Evolutionary conservation across 2,797 vertebrate species (phyloP).

Genomic region (Sebastes taczanowskii): DNA sequence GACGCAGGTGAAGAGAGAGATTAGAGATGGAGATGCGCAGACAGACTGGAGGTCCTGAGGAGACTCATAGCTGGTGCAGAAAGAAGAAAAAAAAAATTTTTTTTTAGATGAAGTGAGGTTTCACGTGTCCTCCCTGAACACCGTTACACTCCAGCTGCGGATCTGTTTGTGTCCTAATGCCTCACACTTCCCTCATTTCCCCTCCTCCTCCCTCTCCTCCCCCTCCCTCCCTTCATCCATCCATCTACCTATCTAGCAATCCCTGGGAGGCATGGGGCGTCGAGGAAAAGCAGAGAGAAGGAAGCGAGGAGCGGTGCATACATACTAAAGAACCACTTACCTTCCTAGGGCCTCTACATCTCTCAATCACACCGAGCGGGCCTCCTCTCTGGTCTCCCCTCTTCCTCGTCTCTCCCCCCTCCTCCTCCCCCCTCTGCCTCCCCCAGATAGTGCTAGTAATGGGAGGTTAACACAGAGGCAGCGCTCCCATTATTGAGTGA

Average conservation of each 20-base stretch:
- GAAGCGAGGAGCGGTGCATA: constrained; percentile 77
- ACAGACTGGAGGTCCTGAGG: constrained; percentile 12
- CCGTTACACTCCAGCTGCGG: constrained; percentile 67
- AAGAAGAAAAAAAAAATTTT: background rate
- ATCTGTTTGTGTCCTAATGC: constrained; percentile 80
- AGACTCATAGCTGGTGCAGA: constrained; percentile 5
- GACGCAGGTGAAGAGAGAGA: constrained; percentile 41
- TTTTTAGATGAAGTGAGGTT: constrained; percentile 46
- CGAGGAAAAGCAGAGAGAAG: constrained; percentile 73
- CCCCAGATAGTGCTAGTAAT: constrained; percentile 94
- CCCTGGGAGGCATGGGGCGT: constrained; percentile 78
- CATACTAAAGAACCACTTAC: constrained; percentile 88
- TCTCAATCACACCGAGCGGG: constrained; percentile 82
- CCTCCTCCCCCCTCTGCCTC: constrained; percentile 37
- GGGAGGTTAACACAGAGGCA: constrained; percentile 99
- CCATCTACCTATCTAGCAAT: constrained; percentile 78
- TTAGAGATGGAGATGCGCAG: constrained; percentile 13
- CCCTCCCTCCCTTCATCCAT: constrained; percentile 64
- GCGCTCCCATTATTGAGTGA: constrained; percentile 99
- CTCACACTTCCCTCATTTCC: constrained; percentile 75
- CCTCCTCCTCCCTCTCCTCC: constrained; percentile 33
- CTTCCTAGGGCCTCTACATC: constrained; percentile 79
- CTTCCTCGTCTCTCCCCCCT: constrained; percentile 17
- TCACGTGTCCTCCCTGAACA: constrained; percentile 49
- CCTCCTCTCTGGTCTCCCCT: constrained; percentile 68